These are phyloP conservation scores for Anthophora plumipes DNA, from an alignment of 2,888 invertebrate species.

Conservation along the genomic window DNA sequence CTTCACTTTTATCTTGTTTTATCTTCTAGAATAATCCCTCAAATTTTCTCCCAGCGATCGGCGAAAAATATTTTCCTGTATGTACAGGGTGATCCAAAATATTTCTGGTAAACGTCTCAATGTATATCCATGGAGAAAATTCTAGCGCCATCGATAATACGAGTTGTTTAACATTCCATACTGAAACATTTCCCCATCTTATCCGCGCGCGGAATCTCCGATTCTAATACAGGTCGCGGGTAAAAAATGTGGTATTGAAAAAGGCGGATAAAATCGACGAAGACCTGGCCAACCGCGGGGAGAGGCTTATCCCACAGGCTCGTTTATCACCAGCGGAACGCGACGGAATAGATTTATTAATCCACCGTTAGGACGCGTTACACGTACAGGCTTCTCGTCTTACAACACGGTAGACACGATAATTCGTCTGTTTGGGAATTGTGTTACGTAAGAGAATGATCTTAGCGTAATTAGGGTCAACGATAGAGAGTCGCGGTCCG, in stretches of 20 bases:
- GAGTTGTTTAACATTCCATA: slow-evolving; percentile 9
- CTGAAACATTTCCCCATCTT: neutral
- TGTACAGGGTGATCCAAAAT: too few relatives aligned
- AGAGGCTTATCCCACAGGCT: slow-evolving; percentile 23
- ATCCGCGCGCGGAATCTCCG: neutral
- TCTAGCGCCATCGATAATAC: slow-evolving; percentile 1
- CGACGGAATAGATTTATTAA: slow-evolving; percentile 54
- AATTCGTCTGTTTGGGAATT: slow-evolving; percentile 63
- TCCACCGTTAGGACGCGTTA: slow-evolving; percentile 27
- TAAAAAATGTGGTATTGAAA: neutral
- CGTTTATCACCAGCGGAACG: slow-evolving; percentile 42
- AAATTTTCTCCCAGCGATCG: too few relatives aligned
- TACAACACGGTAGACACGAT: slow-evolving; percentile 42
- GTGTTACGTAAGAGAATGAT: slow-evolving; percentile 74
- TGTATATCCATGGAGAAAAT: neutral
- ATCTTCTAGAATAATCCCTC: too few relatives aligned
- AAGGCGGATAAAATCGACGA: neutral
- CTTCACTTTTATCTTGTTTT: too few relatives aligned
- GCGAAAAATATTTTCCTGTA: too few relatives aligned
- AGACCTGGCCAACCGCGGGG: neutral
- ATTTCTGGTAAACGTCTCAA: too few relatives aligned
- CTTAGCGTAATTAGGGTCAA: slow-evolving; percentile 75
- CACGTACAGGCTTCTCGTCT: slow-evolving; percentile 49
- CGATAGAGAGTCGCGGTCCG: slow-evolving; percentile 65
- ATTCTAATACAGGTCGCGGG: neutral